These are phyloP conservation scores for Dicycla oo DNA, from an alignment of 2,888 invertebrate genomes.

Conservation along the genomic window DNA sequence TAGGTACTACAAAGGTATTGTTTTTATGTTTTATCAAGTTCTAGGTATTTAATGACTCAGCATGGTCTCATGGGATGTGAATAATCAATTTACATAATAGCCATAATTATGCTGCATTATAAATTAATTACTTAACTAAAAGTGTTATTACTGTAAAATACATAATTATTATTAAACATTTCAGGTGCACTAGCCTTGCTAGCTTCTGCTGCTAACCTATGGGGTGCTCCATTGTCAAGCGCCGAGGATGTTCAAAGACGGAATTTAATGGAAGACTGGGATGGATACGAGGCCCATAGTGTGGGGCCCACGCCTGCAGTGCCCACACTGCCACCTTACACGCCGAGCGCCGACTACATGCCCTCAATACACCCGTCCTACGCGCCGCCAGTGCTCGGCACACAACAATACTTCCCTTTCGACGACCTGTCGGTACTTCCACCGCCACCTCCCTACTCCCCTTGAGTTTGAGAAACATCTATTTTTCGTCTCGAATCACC, in stretches of 20 bases:
- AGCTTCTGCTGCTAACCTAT: conserved; percentile 93
- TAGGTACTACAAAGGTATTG: conserved; percentile 5
- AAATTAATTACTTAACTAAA: conserved; percentile 2
- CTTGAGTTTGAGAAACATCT: conserved; percentile 71
- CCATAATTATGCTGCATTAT: conserved; percentile 1
- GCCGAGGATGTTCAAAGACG: conserved; percentile 87
- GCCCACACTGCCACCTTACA: conserved; percentile 90
- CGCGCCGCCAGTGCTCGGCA: conserved; percentile 82
- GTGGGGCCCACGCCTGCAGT: conserved; percentile 90
- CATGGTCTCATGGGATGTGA: conserved; percentile 6
- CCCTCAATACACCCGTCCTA: conserved; percentile 78
- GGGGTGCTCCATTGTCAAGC: conserved; percentile 89
- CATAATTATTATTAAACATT: conserved; percentile 62
- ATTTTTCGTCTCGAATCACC: conserved; percentile 51
- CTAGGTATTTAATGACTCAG: conserved; percentile 13
- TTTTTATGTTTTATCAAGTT: conserved; percentile 15
- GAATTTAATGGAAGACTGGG: conserved; percentile 91
- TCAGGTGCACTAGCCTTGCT: conserved; percentile 92
- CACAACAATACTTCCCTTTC: conserved; percentile 87
- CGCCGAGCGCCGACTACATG: conserved; percentile 85
- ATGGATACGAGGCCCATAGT: conserved; percentile 91
- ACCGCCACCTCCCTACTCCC: conserved; percentile 90
- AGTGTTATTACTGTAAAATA: background rate
- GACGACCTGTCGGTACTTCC: conserved; percentile 87
- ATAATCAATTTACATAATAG: conserved; percentile 19